A percentile compares a stretch with the other conserved stretches of the same genome.
These are phyloP conservation scores for Zele albiditarsus DNA, from an alignment of 2,888 invertebrate species.

Conservation along the genomic window DNA sequence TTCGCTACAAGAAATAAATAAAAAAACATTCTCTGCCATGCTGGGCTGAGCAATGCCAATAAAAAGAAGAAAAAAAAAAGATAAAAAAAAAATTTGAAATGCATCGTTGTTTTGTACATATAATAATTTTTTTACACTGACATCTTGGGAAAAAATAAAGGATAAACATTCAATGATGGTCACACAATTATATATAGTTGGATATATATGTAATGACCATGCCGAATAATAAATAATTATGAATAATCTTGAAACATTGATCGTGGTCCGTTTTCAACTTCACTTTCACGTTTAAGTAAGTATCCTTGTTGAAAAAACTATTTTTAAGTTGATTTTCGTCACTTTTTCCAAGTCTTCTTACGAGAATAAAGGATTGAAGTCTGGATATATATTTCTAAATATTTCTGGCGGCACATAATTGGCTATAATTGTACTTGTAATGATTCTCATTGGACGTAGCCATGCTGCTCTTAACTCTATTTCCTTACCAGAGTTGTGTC, in stretches of 20 bases:
- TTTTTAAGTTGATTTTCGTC: too few species aligned
- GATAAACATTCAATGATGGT: neutral
- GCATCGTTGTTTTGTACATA: neutral
- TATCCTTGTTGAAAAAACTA: too few species aligned
- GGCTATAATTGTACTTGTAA: too few species aligned
- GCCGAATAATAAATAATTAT: neutral
- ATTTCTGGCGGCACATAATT: too few species aligned
- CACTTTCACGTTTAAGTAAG: neutral
- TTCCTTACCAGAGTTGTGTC: too few species aligned
- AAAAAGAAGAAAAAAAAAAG: conserved; percentile 34
- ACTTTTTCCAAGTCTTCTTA: too few species aligned
- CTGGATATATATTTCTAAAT: too few species aligned
- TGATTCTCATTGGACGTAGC: too few species aligned
- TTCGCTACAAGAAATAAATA: conserved; percentile 67
- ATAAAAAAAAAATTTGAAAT: neutral
- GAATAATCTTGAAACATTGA: neutral
- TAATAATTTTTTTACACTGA: neutral
- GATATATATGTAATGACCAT: neutral
- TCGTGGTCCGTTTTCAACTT: neutral
- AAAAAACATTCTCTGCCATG: conserved; percentile 69
- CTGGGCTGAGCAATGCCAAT: conserved; percentile 46
- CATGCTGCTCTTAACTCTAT: too few species aligned
- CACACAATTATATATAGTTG: neutral
- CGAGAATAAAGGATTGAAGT: too few species aligned
- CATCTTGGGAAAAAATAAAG: neutral